Evolutionary conservation across 2,797 vertebrate species (phyloP).

Genomic region (Buphagus erythrorhynchus): DNA sequence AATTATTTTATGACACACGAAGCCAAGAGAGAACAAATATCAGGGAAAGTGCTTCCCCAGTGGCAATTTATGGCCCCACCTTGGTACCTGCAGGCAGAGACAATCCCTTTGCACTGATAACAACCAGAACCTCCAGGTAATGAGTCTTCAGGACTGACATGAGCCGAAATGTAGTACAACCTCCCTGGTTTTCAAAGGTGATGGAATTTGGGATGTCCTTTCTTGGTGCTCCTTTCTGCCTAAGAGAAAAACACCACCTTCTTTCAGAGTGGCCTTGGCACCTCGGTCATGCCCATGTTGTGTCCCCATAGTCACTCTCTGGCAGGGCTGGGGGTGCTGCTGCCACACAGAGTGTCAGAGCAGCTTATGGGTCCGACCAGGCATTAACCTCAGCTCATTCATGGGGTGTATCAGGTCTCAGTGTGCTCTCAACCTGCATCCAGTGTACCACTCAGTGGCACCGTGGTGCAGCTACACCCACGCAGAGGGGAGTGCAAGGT

Average conservation of each 20-base stretch:
- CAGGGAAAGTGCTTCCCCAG: not conserved
- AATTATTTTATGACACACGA: not conserved
- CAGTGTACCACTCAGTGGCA: rapidly evolving
- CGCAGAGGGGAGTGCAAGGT: not conserved
- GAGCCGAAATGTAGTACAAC: not conserved
- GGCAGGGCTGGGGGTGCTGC: not conserved
- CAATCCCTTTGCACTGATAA: not conserved
- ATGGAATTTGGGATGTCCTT: not conserved
- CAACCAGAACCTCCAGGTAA: not conserved
- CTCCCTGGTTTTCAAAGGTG: not conserved
- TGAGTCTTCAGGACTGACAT: rapidly evolving
- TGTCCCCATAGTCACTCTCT: rapidly evolving
- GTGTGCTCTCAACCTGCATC: not conserved
- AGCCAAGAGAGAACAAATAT: not conserved
- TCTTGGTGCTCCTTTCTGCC: not conserved
- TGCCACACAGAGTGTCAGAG: not conserved
- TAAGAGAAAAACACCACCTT: not conserved
- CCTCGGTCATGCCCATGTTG: not conserved
- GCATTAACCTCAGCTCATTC: not conserved
- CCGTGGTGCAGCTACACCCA: rapidly evolving
- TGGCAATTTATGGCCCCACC: not conserved
- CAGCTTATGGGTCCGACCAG: not conserved
- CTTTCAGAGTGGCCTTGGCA: not conserved
- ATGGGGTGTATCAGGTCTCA: not conserved
- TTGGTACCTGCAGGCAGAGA: not conserved